phyloP scores from a whole-genome alignment of 2,797 vertebrate genomes.

The Melanotaenia boesemani region DNA sequence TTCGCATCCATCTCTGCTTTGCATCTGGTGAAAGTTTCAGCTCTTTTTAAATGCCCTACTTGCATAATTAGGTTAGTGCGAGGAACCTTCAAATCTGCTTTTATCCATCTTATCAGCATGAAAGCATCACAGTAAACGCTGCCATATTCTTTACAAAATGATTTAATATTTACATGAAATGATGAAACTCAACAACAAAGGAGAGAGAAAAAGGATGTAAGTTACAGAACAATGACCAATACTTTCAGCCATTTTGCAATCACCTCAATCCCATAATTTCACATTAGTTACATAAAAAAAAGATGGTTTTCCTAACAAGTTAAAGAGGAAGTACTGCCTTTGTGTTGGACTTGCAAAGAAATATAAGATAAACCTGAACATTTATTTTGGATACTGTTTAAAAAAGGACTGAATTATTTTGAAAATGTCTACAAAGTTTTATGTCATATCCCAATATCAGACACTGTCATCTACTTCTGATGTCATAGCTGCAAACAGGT shows the following conservation, averaged over 20 bases:
- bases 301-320: slow-evolving; percentile 18
- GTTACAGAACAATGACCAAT: slow-evolving; percentile 48
- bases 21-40: slow-evolving; percentile 6
- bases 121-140: background rate
- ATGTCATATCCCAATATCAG: background rate
- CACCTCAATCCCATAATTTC: slow-evolving; percentile 44
- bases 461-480: slow-evolving; percentile 17
- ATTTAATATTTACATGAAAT: slow-evolving; percentile 84
- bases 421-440: slow-evolving; percentile 29
- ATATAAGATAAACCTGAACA: background rate
- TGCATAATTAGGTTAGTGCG: slow-evolving; percentile 22
- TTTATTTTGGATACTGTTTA: slow-evolving; percentile 38
- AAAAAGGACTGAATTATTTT: background rate
- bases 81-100: background rate
- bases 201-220: slow-evolving; percentile 53
- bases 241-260: slow-evolving; percentile 35
- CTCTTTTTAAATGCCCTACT: slow-evolving; percentile 6
- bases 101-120: background rate
- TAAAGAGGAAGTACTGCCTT: slow-evolving; percentile 27
- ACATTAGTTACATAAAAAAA: slow-evolving; percentile 55
- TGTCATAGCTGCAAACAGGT: slow-evolving; percentile 29
- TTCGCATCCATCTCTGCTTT: background rate
- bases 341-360: slow-evolving; percentile 15
- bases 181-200: slow-evolving; percentile 60
- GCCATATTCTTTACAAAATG: slow-evolving; percentile 82